These are phyloP conservation scores for Drosophila borborema DNA, from an alignment of 2,888 invertebrate genomes.

Conservation along the genomic window DNA sequence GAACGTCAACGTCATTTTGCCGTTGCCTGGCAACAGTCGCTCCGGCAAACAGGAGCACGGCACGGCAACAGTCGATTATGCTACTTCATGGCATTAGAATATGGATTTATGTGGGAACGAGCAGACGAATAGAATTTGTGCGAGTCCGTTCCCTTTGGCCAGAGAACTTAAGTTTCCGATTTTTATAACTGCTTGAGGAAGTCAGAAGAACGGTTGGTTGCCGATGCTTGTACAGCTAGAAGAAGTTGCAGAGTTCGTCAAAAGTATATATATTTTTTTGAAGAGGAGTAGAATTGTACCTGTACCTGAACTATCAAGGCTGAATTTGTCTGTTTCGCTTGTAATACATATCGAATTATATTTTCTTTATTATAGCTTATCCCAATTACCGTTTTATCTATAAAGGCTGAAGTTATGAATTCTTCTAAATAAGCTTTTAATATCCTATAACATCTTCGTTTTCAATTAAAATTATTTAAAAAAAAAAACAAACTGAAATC, in stretches of 20 bases:
- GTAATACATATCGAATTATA: no score
- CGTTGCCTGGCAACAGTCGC: constrained; percentile 28
- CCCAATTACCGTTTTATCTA: no score
- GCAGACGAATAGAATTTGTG: constrained; percentile 3
- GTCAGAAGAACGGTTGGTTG: no score
- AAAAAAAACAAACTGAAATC: no score
- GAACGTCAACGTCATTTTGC: constrained; percentile 32
- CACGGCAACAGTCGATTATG: constrained; percentile 16
- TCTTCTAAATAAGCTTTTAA: no score
- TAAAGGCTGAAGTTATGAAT: no score
- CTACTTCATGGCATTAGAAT: constrained; percentile 1
- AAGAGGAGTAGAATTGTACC: not conserved
- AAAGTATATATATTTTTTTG: no score
- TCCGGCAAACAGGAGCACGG: constrained; percentile 1
- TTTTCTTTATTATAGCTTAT: no score
- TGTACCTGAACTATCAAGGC: not conserved
- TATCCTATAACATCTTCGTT: no score
- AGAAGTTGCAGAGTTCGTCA: no score
- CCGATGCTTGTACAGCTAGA: not conserved
- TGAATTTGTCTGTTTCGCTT: no score
- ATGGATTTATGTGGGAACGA: constrained; percentile 18
- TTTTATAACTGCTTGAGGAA: not conserved
- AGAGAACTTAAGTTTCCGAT: not conserved
- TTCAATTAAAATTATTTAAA: no score
- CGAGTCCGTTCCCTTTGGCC: not conserved